Evolutionary conservation across 2,888 invertebrate species (phyloP).

Genomic region (Calliphora vomitoria): DNA sequence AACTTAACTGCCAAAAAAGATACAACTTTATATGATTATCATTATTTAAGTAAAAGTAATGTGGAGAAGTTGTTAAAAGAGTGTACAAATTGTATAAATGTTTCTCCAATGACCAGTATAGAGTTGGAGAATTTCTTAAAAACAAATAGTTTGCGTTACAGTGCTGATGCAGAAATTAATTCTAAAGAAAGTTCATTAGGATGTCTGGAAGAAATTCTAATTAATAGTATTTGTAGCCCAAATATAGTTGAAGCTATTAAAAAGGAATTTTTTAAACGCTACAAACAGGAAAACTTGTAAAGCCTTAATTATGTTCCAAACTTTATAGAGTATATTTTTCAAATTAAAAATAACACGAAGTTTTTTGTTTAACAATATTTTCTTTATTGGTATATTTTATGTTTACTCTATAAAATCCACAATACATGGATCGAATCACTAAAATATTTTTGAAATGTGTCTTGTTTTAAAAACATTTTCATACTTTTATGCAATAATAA

Average conservation of each 20-base stretch:
- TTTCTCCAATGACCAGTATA: constrained; percentile 74
- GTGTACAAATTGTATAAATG: constrained; percentile 15
- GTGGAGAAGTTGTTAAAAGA: constrained; percentile 74
- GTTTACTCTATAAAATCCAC: constrained; percentile 44
- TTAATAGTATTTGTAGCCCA: constrained; percentile 88
- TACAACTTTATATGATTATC: constrained; percentile 83
- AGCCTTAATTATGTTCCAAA: neutral
- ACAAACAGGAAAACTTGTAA: constrained; percentile 11
- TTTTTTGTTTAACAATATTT: constrained; percentile 36
- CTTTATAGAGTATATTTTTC: neutral
- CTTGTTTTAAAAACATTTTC: constrained; percentile 23
- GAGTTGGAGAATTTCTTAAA: constrained; percentile 74
- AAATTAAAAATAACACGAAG: neutral
- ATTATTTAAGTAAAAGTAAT: constrained; percentile 80
- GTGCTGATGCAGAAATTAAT: neutral
- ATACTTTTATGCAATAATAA: constrained; percentile 34
- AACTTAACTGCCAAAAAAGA: constrained; percentile 28
- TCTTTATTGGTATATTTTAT: constrained; percentile 10
- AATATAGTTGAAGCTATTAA: constrained; percentile 87
- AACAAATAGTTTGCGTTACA: constrained; percentile 75
- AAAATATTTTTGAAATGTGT: constrained; percentile 19
- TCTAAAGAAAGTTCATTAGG: constrained; percentile 1
- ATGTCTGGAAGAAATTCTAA: constrained; percentile 82
- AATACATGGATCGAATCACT: constrained; percentile 44
- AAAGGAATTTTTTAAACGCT: constrained; percentile 84